Evolutionary conservation across 2,888 invertebrate genomes (phyloP).

Genomic region (Anarsia innoxiella): DNA sequence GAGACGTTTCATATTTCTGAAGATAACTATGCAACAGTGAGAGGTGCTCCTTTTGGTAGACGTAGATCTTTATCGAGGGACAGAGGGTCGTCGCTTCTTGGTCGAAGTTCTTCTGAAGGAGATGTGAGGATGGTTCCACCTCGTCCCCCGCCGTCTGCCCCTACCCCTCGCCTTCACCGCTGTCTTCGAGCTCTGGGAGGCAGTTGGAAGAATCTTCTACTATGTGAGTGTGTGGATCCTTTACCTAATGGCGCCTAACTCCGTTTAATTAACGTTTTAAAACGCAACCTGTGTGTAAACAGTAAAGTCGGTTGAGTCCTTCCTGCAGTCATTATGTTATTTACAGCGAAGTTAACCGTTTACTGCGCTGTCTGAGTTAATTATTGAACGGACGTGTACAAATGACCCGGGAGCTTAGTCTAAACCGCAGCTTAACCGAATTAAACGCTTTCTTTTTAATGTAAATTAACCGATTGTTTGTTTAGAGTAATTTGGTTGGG

Average conservation of each 20-base stretch:
- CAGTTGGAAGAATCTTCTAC: conserved; percentile 86
- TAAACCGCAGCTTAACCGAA: conserved; percentile 61
- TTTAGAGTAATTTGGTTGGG: conserved; percentile 40
- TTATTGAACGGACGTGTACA: conserved; percentile 62
- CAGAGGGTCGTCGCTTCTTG: conserved; percentile 69
- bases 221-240: conserved; percentile 78
- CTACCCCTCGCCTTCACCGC: conserved; percentile 76
- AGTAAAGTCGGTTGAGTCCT: conserved; percentile 20
- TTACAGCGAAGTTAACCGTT: conserved; percentile 58
- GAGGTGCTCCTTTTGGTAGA: conserved; percentile 62
- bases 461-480: conserved; percentile 62
- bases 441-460: conserved; percentile 68
- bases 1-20: conserved; percentile 57
- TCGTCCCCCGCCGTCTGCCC: conserved; percentile 53
- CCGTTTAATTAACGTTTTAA: conserved; percentile 25
- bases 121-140: conserved; percentile 71
- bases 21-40: conserved; percentile 61
- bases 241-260: neutral
- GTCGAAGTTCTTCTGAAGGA: conserved; percentile 83
- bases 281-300: conserved; percentile 34
- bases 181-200: conserved; percentile 84
- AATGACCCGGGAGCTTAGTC: conserved; percentile 58
- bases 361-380: conserved; percentile 53
- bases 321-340: conserved; percentile 52
- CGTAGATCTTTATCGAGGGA: conserved; percentile 67